Percentiles rank a stretch among this genome's conserved stretches.
These are phyloP conservation scores for Synergus gifuensis DNA, from an alignment of 2,888 invertebrate genomes.

Conservation along the genomic window DNA sequence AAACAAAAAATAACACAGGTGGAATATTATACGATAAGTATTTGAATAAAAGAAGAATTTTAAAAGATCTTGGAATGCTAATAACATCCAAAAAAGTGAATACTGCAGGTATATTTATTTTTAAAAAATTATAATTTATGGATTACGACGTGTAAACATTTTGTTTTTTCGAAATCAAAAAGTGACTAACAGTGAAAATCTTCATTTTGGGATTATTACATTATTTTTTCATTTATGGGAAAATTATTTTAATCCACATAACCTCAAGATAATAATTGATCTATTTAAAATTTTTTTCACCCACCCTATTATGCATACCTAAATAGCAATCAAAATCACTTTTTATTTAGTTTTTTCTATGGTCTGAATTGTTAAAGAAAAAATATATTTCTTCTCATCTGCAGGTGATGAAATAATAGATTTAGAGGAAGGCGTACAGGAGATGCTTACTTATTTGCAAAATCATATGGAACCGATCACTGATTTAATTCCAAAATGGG, in stretches of 20 bases:
- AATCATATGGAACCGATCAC: background rate
- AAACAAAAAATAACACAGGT: background rate
- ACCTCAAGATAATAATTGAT: too few relatives aligned
- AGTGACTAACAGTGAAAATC: too few relatives aligned
- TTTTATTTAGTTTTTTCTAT: too few relatives aligned
- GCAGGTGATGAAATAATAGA: background rate
- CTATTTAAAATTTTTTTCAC: too few relatives aligned
- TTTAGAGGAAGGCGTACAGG: background rate
- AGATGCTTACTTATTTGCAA: background rate
- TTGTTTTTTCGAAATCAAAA: too few relatives aligned
- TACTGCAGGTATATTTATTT: background rate
- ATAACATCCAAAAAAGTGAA: background rate
- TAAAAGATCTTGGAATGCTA: slow-evolving; percentile 3
- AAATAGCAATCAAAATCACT: too few relatives aligned
- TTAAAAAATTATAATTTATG: background rate
- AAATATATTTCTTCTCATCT: background rate
- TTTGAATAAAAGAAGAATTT: slow-evolving; percentile 25
- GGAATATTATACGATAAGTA: slow-evolving; percentile 33
- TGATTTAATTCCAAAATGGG: background rate
- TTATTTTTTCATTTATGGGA: too few relatives aligned
- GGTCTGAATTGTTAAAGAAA: background rate
- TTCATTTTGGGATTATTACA: too few relatives aligned
- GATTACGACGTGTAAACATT: too few relatives aligned
- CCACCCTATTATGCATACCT: too few relatives aligned
- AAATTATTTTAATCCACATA: too few relatives aligned